phyloP scores from a whole-genome alignment of 2,113 vertebrate genomes.

The Pygoscelis antarcticus region DNA sequence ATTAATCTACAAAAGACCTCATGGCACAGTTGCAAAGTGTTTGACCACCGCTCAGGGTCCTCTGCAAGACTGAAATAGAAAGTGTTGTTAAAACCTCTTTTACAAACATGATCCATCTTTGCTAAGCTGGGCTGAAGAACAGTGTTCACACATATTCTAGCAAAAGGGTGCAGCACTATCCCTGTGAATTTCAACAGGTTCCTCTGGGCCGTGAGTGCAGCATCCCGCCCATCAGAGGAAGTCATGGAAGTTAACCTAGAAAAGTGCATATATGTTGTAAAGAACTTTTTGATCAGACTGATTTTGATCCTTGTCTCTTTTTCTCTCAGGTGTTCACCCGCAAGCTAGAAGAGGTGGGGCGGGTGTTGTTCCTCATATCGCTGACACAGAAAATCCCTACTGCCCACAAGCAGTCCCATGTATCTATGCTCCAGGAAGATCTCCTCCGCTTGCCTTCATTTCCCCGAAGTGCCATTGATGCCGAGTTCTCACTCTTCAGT shows the following conservation, averaged over 20 bases:
- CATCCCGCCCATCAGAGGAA: background rate
- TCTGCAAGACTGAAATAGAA: background rate
- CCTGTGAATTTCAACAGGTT: background rate
- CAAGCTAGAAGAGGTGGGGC: constrained; percentile 95
- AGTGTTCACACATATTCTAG: background rate
- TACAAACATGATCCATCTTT: background rate
- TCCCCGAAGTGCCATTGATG: constrained; percentile 93
- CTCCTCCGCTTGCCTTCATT: constrained; percentile 95
- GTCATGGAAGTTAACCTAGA: background rate
- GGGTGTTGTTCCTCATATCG: constrained; percentile 95
- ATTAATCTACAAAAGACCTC: background rate
- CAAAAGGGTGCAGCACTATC: background rate
- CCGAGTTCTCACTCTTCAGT: constrained; percentile 94
- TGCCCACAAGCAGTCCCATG: constrained; percentile 95
- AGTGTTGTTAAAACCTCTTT: background rate
- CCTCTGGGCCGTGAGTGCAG: background rate
- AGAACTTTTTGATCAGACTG: background rate
- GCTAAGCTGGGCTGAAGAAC: background rate
- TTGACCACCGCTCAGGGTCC: background rate
- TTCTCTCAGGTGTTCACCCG: constrained; percentile 90
- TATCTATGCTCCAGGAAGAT: constrained; percentile 97
- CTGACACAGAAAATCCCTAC: constrained; percentile 94
- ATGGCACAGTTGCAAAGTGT: background rate
- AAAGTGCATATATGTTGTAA: background rate
- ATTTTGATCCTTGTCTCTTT: background rate